Evolutionary conservation across 2,888 invertebrate species (phyloP).

Genomic region (Eulithis prunata): DNA sequence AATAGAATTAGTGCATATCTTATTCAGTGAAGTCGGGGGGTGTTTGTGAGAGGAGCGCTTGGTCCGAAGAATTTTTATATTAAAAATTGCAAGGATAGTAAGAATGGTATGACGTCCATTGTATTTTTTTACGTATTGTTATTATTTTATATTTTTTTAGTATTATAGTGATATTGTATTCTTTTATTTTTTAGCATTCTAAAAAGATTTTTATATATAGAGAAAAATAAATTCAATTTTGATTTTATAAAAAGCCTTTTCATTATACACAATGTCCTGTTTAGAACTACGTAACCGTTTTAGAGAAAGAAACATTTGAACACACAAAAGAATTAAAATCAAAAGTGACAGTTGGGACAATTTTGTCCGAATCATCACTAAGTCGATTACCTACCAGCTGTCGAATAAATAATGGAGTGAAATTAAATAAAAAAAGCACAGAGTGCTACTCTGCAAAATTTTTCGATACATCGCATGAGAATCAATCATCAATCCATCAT

Average conservation of each 20-base stretch:
- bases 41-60: conserved; percentile 52
- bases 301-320: too few species aligned
- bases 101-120: conserved; percentile 74
- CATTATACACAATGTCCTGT: background rate
- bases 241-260: conserved; percentile 49
- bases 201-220: conserved; percentile 78
- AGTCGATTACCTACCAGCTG: too few species aligned
- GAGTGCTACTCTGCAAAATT: too few species aligned
- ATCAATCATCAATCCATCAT: too few species aligned
- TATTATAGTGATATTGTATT: conserved; percentile 80
- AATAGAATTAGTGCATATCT: conserved; percentile 53
- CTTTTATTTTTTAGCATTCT: conserved; percentile 76
- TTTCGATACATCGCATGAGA: too few species aligned
- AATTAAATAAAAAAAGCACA: too few species aligned
- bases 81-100: conserved; percentile 77
- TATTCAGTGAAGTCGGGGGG: conserved; percentile 37
- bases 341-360: too few species aligned
- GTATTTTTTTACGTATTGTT: conserved; percentile 63
- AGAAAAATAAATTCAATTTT: conserved; percentile 77
- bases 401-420: too few species aligned
- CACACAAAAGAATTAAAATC: too few species aligned
- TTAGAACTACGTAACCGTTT: too few species aligned
- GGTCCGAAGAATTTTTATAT: conserved; percentile 81
- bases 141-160: conserved; percentile 66
- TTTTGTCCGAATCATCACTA: too few species aligned